phyloP scores from a whole-genome alignment of 64 coral and sea anemone species.

The Montipora cactus region DNA sequence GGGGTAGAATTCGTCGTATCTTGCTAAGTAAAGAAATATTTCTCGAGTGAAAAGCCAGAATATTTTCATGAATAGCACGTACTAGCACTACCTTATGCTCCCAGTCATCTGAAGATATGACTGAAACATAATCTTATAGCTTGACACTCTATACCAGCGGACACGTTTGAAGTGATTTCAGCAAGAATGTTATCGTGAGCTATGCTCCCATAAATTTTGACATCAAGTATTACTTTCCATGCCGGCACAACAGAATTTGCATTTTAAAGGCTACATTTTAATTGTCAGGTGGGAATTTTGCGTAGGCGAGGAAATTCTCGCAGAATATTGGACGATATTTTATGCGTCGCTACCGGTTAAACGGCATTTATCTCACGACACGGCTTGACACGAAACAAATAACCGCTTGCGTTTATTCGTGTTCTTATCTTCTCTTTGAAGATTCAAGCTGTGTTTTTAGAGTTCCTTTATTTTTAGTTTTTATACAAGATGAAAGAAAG shows the following conservation, averaged over 20 bases:
- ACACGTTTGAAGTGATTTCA: too few species aligned
- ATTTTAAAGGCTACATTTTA: neutral
- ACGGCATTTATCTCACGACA: neutral
- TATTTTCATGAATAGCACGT: too few species aligned
- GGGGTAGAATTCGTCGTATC: too few species aligned
- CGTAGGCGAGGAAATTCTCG: constrained; percentile 48
- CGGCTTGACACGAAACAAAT: neutral
- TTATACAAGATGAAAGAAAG: neutral
- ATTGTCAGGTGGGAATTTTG: constrained; percentile 14
- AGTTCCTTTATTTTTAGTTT: neutral
- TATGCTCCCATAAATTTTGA: neutral
- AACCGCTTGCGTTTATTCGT: neutral
- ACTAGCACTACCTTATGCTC: too few species aligned
- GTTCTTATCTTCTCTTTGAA: neutral
- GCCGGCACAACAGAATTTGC: constrained; percentile 35
- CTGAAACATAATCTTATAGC: too few species aligned
- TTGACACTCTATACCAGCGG: too few species aligned
- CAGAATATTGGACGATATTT: neutral
- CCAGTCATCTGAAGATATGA: too few species aligned
- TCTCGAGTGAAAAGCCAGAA: too few species aligned
- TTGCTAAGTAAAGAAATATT: too few species aligned
- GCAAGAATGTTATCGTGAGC: too few species aligned
- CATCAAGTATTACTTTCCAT: constrained; percentile 16
- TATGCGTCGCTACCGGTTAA: neutral
- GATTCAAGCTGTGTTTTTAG: neutral